Conservation (phyloP, 2,888 invertebrate species). For the Luffia ferchaultella region DNA sequence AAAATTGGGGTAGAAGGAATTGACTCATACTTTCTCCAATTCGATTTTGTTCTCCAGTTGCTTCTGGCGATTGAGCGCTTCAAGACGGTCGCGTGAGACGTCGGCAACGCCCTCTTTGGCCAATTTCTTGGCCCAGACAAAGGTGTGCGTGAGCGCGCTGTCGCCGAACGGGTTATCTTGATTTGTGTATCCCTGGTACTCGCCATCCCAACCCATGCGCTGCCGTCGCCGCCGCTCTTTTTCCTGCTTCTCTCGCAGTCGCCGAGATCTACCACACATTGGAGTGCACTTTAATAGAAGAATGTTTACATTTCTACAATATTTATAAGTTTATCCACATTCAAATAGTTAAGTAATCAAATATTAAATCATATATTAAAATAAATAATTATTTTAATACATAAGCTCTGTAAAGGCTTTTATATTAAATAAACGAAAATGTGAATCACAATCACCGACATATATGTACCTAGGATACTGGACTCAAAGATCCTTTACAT, state of each 20-base stretch:
- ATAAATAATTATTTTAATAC: no score
- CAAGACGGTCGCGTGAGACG: slow-evolving; percentile 80
- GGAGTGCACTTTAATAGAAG: no score
- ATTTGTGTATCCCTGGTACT: slow-evolving; percentile 96
- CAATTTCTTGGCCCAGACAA: slow-evolving; percentile 96
- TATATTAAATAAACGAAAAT: no score
- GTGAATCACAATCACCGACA: no score
- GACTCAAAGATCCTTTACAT: no score
- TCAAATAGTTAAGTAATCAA: no score
- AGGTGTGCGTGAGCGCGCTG: slow-evolving; percentile 91
- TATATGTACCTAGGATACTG: no score
- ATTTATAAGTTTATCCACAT: no score
- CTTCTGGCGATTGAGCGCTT: slow-evolving; percentile 82
- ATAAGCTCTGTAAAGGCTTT: no score
- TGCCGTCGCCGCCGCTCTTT: slow-evolving; percentile 89
- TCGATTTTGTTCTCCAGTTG: slow-evolving; percentile 92
- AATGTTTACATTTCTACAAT: no score
- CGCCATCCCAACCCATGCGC: slow-evolving; percentile 97
- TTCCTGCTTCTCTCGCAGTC: slow-evolving; percentile 89
- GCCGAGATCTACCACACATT: slow-evolving; percentile 94
- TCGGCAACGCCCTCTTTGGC: slow-evolving; percentile 90
- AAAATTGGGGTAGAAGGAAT: no score
- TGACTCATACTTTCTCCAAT: slow-evolving; percentile 83
- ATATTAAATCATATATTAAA: no score
- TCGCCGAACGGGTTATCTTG: slow-evolving; percentile 99